Conservation (phyloP, 2,113 vertebrate species). For the Bubalus kerabau region DNA sequence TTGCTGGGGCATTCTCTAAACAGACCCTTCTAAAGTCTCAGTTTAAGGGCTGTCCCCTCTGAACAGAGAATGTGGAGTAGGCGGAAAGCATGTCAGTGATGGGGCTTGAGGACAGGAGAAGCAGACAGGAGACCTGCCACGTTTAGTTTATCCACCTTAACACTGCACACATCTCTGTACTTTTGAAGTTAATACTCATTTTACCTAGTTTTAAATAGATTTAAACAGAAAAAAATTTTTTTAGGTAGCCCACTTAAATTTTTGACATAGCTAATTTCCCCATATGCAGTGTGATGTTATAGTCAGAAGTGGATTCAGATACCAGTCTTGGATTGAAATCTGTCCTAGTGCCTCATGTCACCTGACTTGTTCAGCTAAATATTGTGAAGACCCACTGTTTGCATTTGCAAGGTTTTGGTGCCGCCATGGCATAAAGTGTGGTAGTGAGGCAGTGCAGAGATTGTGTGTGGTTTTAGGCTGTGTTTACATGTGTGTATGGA, state of each 20-base stretch:
- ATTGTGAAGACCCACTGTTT: neutral
- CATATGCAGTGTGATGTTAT: neutral
- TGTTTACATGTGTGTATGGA: neutral
- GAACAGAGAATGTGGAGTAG: neutral
- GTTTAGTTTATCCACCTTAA: neutral
- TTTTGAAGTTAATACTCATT: constrained; percentile 38
- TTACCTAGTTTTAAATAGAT: constrained; percentile 32
- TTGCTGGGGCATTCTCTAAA: neutral
- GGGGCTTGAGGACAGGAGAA: neutral
- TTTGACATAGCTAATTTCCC: constrained; percentile 14
- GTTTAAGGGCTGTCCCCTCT: neutral
- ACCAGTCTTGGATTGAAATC: neutral
- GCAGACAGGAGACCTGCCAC: neutral
- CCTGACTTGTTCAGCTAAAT: neutral
- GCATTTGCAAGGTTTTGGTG: neutral
- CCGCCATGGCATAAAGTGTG: neutral
- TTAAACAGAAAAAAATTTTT: neutral
- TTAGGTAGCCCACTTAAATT: constrained; percentile 7
- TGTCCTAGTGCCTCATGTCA: neutral
- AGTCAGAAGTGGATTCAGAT: neutral
- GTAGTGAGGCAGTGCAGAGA: neutral
- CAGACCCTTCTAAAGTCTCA: neutral
- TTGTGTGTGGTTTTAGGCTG: neutral
- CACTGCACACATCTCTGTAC: neutral
- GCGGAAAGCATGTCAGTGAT: neutral